Base-by-base conservation (phyloP, 2,797 vertebrate genomes). In the Lepilemur ruficaudatus region DNA sequence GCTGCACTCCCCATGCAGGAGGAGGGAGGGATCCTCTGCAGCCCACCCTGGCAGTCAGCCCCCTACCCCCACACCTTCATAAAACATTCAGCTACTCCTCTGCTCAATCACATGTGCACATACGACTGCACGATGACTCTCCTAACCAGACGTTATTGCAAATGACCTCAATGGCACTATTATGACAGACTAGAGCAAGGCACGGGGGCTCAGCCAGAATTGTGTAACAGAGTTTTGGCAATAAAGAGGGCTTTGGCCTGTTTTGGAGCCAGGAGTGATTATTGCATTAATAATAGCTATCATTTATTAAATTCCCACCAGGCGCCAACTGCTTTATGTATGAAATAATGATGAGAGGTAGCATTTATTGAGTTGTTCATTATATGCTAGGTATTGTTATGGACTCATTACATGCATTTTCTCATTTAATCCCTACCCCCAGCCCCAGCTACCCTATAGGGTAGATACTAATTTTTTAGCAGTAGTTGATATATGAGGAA, bases 221-320 rank as follows among this genome's bases (percentile, higher is more conserved):
- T 89, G 12, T 46, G 76, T 52, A 87, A 93, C 52, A 67, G 20
- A 17, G 12, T 78, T 97, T 91, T 95, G 80, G 85, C 61, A 41
- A 78, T 41, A 41, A 78, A 76, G 43, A 46, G 23, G 22, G 20
- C 6, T 59, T 14, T 14, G 83, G 38, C 23, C 59, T 90, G 75
- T 57, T 86, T 87, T 35, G 65, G 93, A 93, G 89, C 82, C 95
- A 93, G 30, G 43, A 81, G 57, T 82, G 79, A 94, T 87, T 91
- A 65, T 80, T 94, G 76, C 81, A 67, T 35, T 83, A 84, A 86
- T 91, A 96, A 89, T 70, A 91, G 63, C 82, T 92, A 65, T 69
- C 85, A 30, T 81, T 92, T 72, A 95, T 86, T 95, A 91, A 93
- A 76, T 81, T 81, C 43, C 79, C 75, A 75, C 92, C 52, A 89